Percentiles rank a stretch among this genome's conserved stretches.
phyloP scores from a whole-genome alignment of 2,888 invertebrate species.

The Brachypalpus laphriformis region DNA sequence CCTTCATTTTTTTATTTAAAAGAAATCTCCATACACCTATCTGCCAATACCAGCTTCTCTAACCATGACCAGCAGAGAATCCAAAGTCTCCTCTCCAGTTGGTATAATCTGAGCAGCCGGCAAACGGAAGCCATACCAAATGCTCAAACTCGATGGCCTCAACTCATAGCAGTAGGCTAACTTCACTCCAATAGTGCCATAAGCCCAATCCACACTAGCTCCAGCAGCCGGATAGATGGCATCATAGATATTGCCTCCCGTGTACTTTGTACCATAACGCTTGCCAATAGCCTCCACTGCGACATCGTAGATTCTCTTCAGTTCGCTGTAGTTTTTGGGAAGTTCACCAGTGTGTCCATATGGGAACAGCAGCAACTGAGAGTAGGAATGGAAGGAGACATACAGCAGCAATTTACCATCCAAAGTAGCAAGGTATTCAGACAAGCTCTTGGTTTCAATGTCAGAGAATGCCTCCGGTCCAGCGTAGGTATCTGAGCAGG shows the following conservation, averaged over 20 bases:
- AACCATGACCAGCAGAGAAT: slow-evolving; percentile 83
- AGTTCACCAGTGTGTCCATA: slow-evolving; percentile 85
- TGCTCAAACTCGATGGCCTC: slow-evolving; percentile 77
- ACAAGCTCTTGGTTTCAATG: slow-evolving; percentile 85
- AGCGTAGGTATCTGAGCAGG: slow-evolving; percentile 87
- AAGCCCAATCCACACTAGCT: slow-evolving; percentile 87
- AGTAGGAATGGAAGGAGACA: slow-evolving; percentile 89
- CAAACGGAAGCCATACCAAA: slow-evolving; percentile 85
- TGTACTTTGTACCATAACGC: slow-evolving; percentile 82
- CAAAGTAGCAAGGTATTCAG: slow-evolving; percentile 84
- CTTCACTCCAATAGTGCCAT: slow-evolving; percentile 84
- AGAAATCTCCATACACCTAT: neutral
- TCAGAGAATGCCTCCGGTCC: slow-evolving; percentile 89
- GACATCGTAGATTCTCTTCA: slow-evolving; percentile 81
- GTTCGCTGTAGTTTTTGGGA: slow-evolving; percentile 83
- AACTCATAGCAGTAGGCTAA: slow-evolving; percentile 87
- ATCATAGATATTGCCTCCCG: slow-evolving; percentile 83
- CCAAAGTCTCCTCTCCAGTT: slow-evolving; percentile 87
- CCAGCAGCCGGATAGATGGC: slow-evolving; percentile 85
- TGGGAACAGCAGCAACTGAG: slow-evolving; percentile 88
- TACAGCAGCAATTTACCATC: slow-evolving; percentile 85
- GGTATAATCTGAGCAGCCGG: slow-evolving; percentile 87
- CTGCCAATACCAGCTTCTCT: slow-evolving; percentile 35
- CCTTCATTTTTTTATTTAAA: neutral
- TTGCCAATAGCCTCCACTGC: slow-evolving; percentile 78